Evolutionary conservation across 2,888 invertebrate genomes (phyloP).

Genomic region (Cosmia trapezina): DNA sequence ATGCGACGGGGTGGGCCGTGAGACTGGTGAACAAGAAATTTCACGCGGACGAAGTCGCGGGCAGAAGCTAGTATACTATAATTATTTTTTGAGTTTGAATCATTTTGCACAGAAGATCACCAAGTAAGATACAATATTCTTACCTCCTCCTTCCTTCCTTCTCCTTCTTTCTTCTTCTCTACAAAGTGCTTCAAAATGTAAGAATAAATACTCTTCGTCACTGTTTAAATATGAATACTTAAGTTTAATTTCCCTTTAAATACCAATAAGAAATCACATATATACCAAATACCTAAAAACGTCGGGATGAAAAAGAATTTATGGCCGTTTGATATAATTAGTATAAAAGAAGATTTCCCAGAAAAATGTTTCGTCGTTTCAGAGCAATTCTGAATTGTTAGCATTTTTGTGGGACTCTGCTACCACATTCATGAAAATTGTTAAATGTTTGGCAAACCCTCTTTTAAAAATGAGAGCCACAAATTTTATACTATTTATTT

Average conservation of each 20-base stretch:
- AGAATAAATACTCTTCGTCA: too few relatives aligned
- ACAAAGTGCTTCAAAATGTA: too few relatives aligned
- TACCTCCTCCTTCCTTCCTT: too few relatives aligned
- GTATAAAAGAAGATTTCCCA: not conserved
- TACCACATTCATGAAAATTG: not conserved
- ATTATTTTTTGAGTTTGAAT: too few relatives aligned
- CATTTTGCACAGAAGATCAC: too few relatives aligned
- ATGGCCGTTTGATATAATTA: conserved; percentile 21
- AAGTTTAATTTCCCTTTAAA: not conserved
- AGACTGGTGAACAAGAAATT: too few relatives aligned
- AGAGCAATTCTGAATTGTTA: not conserved
- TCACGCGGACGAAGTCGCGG: too few relatives aligned
- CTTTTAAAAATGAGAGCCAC: not conserved
- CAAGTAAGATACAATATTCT: too few relatives aligned
- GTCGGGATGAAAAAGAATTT: conserved; percentile 3
- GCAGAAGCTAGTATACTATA: too few relatives aligned
- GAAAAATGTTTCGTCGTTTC: conserved; percentile 1
- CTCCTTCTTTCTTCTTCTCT: too few relatives aligned
- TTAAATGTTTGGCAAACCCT: not conserved
- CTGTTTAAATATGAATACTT: too few relatives aligned
- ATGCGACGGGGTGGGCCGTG: too few relatives aligned
- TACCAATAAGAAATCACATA: conserved; percentile 1
- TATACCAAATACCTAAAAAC: not conserved
- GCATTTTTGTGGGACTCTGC: not conserved
- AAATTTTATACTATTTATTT: not conserved